A percentile compares a stretch with the other conserved stretches of the same genome.
These are phyloP conservation scores for Pitta sordida DNA, from an alignment of 2,113 vertebrate genomes.

Conservation along the genomic window DNA sequence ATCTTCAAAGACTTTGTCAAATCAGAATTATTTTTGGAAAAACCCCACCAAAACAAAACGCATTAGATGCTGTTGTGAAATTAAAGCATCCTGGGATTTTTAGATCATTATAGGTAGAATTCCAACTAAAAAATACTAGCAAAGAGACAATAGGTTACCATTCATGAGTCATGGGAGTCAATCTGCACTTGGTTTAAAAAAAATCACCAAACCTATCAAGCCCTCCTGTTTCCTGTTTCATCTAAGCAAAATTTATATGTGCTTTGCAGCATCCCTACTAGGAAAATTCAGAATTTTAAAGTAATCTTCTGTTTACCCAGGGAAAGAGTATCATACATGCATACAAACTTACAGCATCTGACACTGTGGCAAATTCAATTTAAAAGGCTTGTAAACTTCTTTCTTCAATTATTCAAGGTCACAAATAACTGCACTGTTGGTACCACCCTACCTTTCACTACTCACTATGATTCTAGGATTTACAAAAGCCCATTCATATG, in stretches of 20 bases:
- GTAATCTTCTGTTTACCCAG: not conserved
- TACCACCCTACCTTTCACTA: not conserved
- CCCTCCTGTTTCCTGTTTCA: not conserved
- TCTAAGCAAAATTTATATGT: not conserved
- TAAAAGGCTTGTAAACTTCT: not conserved
- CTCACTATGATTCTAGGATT: not conserved
- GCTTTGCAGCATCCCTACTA: not conserved
- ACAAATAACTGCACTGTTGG: not conserved
- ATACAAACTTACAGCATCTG: not conserved
- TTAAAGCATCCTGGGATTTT: not conserved
- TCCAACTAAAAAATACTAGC: not conserved
- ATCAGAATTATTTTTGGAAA: not conserved
- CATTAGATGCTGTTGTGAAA: not conserved
- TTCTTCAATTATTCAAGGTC: not conserved
- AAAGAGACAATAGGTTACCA: not conserved
- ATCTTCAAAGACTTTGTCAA: not conserved
- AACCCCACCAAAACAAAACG: not conserved
- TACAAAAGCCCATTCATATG: not conserved
- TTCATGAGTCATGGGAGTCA: not conserved
- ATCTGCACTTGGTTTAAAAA: not conserved
- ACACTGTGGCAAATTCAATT: not conserved
- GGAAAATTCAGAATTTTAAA: not conserved
- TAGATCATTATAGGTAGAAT: not conserved
- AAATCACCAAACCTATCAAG: not conserved
- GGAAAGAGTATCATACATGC: not conserved